phyloP scores from a whole-genome alignment of 64 coral and sea anemone species.

The Pocillopora verrucosa region DNA sequence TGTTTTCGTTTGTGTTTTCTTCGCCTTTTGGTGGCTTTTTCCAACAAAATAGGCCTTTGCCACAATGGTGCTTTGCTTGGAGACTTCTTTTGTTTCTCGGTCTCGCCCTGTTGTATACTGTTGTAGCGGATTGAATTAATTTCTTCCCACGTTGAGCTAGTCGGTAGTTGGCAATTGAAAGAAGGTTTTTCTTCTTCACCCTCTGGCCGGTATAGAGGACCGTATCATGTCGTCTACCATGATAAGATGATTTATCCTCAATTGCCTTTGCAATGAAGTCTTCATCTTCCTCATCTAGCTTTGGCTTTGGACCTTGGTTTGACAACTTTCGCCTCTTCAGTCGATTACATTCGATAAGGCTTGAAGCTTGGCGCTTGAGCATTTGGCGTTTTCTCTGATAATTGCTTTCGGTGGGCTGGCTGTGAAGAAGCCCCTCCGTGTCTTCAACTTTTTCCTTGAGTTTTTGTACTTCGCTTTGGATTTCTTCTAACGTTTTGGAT shows the following conservation, averaged over 20 bases:
- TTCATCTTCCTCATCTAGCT: conserved; percentile 59
- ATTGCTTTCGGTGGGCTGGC: not conserved
- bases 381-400: conserved; percentile 43
- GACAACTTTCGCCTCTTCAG: conserved; percentile 25
- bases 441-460: not conserved
- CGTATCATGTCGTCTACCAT: conserved; percentile 64
- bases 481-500: conserved; percentile 11
- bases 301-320: not conserved
- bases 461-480: not conserved
- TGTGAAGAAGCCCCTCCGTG: not conserved
- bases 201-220: conserved; percentile 62
- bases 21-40: conserved; percentile 76
- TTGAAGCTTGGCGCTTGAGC: conserved; percentile 22
- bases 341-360: conserved; percentile 40
- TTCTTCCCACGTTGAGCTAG: conserved; percentile 22
- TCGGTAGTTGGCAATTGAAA: conserved; percentile 62
- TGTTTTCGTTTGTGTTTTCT: conserved; percentile 67
- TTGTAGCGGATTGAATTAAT: conserved; percentile 42
- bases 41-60: conserved; percentile 65
- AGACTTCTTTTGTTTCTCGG: conserved; percentile 25
- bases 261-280: conserved; percentile 73
- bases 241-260: conserved; percentile 69
- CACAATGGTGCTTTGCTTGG: conserved; percentile 38
- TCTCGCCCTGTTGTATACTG: conserved; percentile 40
- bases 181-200: conserved; percentile 64